Evolutionary conservation across 2,113 vertebrate species (phyloP).

Genomic region (Athene cunicularia): DNA sequence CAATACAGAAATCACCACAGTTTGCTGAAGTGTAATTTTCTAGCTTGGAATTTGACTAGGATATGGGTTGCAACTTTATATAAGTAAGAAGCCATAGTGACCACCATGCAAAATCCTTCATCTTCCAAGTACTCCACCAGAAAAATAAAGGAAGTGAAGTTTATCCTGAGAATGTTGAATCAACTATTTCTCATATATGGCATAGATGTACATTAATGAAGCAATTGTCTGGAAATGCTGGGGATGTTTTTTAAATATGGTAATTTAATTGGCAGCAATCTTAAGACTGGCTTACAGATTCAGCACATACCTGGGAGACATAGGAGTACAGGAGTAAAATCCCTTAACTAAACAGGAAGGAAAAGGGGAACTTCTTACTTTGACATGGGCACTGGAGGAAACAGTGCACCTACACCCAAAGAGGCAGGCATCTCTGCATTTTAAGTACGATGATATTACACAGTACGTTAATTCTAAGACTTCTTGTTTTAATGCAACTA

Average conservation of each 20-base stretch:
- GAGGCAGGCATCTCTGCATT: not conserved
- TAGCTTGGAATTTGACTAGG: not conserved
- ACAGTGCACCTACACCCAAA: not conserved
- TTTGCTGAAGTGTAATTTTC: not conserved
- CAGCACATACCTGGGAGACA: not conserved
- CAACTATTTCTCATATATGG: not conserved
- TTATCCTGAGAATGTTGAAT: not conserved
- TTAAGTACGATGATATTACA: not conserved
- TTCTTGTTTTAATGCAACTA: not conserved
- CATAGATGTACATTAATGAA: not conserved
- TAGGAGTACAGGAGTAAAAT: not conserved
- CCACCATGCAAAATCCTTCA: not conserved
- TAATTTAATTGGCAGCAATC: not conserved
- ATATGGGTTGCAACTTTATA: not conserved
- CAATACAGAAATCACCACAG: not conserved
- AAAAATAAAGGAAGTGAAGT: not conserved
- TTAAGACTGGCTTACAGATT: not conserved
- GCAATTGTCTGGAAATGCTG: not conserved
- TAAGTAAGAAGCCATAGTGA: not conserved
- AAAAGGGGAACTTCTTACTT: not conserved
- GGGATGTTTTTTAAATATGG: not conserved
- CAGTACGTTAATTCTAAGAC: not conserved
- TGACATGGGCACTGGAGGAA: not conserved
- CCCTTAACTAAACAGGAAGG: not conserved
- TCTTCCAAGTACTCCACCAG: not conserved